Percentiles rank a stretch among this genome's conserved stretches.
Evolutionary conservation across 1,140 invertebrate species (phyloP).

Genomic region (Pogonus chalceus): DNA sequence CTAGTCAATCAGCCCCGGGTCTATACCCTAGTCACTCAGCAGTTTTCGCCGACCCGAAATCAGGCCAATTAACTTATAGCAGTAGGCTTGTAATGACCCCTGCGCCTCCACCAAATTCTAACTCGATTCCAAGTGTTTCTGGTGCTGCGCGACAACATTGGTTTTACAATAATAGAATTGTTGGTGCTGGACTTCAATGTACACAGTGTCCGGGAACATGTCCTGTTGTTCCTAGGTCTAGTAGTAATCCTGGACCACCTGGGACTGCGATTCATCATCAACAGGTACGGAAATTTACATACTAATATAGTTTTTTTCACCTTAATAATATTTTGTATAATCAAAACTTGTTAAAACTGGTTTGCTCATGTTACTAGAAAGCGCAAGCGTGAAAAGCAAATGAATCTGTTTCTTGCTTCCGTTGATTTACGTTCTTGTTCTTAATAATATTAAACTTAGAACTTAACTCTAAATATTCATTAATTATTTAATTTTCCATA

Average conservation of each 20-base stretch:
- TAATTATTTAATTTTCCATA: no score
- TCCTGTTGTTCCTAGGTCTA: slow-evolving; percentile 30
- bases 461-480: no score
- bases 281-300: no score
- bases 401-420: no score
- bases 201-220: slow-evolving; percentile 32
- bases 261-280: not conserved
- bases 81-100: slow-evolving; percentile 32
- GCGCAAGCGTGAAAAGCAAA: no score
- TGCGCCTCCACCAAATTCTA: slow-evolving; percentile 15
- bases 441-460: no score
- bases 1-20: slow-evolving; percentile 15
- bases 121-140: slow-evolving; percentile 12
- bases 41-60: slow-evolving; percentile 34
- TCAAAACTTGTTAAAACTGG: no score
- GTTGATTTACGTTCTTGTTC: no score
- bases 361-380: no score
- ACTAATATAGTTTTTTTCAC: no score
- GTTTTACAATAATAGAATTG: slow-evolving; percentile 30
- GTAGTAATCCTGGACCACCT: slow-evolving; percentile 28
- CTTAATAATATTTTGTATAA: no score
- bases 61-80: slow-evolving; percentile 33
- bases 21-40: slow-evolving; percentile 29
- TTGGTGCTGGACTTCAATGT: slow-evolving; percentile 28
- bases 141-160: slow-evolving; percentile 26